A percentile compares a stretch with the other conserved stretches of the same genome.
Conservation (phyloP, 2,888 invertebrate genomes). For the Rhabditoides inermis region DNA sequence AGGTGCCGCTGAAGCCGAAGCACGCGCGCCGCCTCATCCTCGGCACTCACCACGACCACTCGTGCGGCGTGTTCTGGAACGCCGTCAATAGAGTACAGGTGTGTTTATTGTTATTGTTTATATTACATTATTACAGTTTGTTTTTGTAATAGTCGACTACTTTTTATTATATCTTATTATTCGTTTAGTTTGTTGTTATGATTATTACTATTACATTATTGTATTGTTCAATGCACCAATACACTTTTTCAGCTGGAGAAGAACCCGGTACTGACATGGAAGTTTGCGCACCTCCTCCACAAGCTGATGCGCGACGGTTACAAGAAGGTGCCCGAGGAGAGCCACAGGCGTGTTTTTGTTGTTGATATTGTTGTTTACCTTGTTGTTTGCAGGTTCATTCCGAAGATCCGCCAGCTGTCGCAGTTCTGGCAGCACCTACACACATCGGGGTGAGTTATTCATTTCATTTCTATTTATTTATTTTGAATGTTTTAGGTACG, state of each 20-base stretch:
- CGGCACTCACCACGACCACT: slow-evolving; percentile 50
- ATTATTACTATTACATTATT: too few relatives aligned
- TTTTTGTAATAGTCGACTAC: too few relatives aligned
- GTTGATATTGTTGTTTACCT: slow-evolving; percentile 7
- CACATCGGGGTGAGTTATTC: slow-evolving; percentile 73
- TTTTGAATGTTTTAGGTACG: too few relatives aligned
- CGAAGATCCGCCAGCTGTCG: slow-evolving; percentile 41
- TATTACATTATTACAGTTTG: too few relatives aligned
- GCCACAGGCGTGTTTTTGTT: slow-evolving; percentile 15
- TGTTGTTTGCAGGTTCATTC: slow-evolving; percentile 20
- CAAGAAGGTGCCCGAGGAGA: slow-evolving; percentile 52
- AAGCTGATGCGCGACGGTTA: slow-evolving; percentile 91
- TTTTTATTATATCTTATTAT: too few relatives aligned
- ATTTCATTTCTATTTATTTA: too few relatives aligned
- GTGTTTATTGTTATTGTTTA: too few relatives aligned
- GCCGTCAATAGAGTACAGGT: slow-evolving; percentile 64
- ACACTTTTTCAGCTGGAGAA: slow-evolving; percentile 80
- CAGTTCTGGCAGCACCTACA: slow-evolving; percentile 65
- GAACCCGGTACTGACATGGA: slow-evolving; percentile 93
- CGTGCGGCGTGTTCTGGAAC: slow-evolving; percentile 76
- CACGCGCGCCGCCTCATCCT: slow-evolving; percentile 73
- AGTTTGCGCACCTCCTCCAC: slow-evolving; percentile 93
- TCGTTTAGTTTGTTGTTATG: too few relatives aligned
- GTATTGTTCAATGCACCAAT: too few relatives aligned
- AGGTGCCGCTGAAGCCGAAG: slow-evolving; percentile 92